A percentile compares a stretch with the other conserved stretches of the same genome.
These are phyloP conservation scores for Sinhomidia bicolor DNA, from an alignment of 2,888 invertebrate species.

Conservation along the genomic window DNA sequence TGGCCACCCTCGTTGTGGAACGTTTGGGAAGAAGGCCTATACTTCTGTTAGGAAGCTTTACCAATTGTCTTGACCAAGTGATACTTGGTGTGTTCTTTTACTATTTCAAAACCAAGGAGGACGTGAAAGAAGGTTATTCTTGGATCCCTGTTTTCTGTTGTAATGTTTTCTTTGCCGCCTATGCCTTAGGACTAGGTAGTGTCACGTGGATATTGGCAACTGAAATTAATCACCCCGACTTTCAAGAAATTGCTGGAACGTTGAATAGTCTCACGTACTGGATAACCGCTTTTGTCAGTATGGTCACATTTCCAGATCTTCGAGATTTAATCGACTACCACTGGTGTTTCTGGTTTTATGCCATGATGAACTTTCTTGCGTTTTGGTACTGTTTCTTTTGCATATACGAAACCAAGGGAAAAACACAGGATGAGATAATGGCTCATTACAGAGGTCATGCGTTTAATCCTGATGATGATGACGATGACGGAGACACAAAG, in stretches of 20 bases:
- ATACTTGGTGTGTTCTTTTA: constrained; percentile 41
- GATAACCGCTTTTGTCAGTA: not conserved
- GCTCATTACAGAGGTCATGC: constrained; percentile 29
- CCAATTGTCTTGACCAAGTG: not conserved
- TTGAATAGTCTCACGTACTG: constrained; percentile 30
- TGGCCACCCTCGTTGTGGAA: constrained; percentile 14
- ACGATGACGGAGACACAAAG: not conserved
- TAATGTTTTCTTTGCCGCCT: not conserved
- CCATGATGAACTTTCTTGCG: not conserved
- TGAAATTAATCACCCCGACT: constrained; percentile 62
- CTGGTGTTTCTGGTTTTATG: constrained; percentile 2
- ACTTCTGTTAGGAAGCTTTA: not conserved
- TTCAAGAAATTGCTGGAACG: constrained; percentile 27
- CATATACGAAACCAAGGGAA: constrained; percentile 50
- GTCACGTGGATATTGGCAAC: constrained; percentile 35
- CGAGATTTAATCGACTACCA: constrained; percentile 7
- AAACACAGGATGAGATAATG: constrained; percentile 37
- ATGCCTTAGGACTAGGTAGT: constrained; percentile 38
- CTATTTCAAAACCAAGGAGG: not conserved
- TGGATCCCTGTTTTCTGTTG: constrained; percentile 31
- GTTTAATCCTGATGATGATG: constrained; percentile 1
- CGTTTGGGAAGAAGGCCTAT: constrained; percentile 3
- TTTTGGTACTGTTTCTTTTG: not conserved
- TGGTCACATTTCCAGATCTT: not conserved
- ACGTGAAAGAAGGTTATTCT: not conserved